Evolutionary conservation across 1,140 invertebrate genomes (phyloP).

Genomic region (Hyphantria cunea): DNA sequence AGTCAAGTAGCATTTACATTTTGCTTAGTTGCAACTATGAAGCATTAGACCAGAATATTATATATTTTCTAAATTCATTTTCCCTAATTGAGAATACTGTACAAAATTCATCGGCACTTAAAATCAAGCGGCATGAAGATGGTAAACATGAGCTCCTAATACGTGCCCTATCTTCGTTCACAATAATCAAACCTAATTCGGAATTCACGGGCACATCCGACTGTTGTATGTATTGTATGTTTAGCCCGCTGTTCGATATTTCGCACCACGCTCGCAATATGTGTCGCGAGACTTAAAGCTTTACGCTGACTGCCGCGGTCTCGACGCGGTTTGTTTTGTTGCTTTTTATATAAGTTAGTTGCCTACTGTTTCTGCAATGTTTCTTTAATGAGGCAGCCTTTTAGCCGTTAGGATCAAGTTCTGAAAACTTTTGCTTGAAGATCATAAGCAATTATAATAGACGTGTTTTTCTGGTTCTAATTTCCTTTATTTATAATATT

Average conservation of each 20-base stretch:
- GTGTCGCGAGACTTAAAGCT: constrained; percentile 22
- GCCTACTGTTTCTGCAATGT: too few relatives aligned
- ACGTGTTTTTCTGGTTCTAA: too few relatives aligned
- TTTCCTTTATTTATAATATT: too few relatives aligned
- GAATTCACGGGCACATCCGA: constrained; percentile 20
- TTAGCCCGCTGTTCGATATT: constrained; percentile 22
- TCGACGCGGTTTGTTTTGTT: neutral
- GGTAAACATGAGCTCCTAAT: constrained; percentile 11
- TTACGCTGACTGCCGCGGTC: constrained; percentile 3
- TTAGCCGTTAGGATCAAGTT: too few relatives aligned
- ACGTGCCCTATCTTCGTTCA: constrained; percentile 19
- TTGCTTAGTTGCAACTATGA: too few relatives aligned
- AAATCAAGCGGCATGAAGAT: constrained; percentile 8
- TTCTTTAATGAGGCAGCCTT: too few relatives aligned
- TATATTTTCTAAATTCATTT: too few relatives aligned
- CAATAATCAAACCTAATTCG: constrained; percentile 20
- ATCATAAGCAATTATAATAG: too few relatives aligned
- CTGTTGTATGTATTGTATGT: constrained; percentile 24
- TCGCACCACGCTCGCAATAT: constrained; percentile 31
- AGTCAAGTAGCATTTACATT: too few relatives aligned
- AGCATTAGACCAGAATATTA: too few relatives aligned
- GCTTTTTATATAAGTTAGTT: neutral
- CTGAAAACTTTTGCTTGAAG: too few relatives aligned
- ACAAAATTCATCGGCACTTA: neutral
- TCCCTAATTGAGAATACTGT: neutral